These are phyloP conservation scores for Drosophila koepferae DNA, from an alignment of 2,888 invertebrate species.

Conservation along the genomic window DNA sequence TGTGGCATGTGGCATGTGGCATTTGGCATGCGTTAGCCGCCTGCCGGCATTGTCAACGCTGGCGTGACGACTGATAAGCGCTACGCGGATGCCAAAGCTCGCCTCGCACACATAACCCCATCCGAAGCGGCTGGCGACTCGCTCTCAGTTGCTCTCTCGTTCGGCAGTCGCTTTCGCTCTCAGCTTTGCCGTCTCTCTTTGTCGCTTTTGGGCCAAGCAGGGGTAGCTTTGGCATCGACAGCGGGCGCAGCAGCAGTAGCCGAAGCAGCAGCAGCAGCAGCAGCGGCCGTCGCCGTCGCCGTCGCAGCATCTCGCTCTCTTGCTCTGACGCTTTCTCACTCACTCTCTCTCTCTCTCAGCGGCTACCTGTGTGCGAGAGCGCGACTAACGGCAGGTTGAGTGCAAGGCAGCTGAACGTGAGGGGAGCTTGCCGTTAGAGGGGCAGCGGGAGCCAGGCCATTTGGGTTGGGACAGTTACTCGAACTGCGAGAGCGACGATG, in stretches of 20 bases:
- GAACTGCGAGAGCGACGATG: slow-evolving; percentile 65
- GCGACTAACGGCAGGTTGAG: slow-evolving; percentile 52
- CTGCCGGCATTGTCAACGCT: slow-evolving; percentile 54
- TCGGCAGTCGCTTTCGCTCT: slow-evolving; percentile 5
- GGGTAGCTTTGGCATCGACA: slow-evolving; percentile 39
- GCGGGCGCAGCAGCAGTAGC: slow-evolving; percentile 14
- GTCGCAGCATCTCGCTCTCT: slow-evolving; percentile 21
- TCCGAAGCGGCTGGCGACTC: slow-evolving; percentile 36
- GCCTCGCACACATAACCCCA: slow-evolving; percentile 57
- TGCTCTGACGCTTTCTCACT: slow-evolving; percentile 18
- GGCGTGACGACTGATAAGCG: slow-evolving; percentile 66
- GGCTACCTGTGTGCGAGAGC: slow-evolving; percentile 59
- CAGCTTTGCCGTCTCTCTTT: not conserved
- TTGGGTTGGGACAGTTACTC: slow-evolving; percentile 28
- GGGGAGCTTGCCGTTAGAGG: not conserved
- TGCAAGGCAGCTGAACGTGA: not conserved
- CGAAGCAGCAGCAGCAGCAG: not conserved
- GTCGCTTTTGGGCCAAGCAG: slow-evolving; percentile 15
- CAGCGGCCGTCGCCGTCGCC: slow-evolving; percentile 13
- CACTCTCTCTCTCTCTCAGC: slow-evolving; percentile 29
- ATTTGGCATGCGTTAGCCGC: slow-evolving; percentile 22
- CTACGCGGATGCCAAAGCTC: slow-evolving; percentile 59
- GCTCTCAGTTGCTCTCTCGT: slow-evolving; percentile 30
- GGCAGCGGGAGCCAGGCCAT: not conserved
- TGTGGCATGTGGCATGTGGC: slow-evolving; percentile 24